Evolutionary conservation across 2,888 invertebrate species (phyloP), one percentile per base, ranked within the genome.

Genomic region (Calephelis perditalis): DNA sequence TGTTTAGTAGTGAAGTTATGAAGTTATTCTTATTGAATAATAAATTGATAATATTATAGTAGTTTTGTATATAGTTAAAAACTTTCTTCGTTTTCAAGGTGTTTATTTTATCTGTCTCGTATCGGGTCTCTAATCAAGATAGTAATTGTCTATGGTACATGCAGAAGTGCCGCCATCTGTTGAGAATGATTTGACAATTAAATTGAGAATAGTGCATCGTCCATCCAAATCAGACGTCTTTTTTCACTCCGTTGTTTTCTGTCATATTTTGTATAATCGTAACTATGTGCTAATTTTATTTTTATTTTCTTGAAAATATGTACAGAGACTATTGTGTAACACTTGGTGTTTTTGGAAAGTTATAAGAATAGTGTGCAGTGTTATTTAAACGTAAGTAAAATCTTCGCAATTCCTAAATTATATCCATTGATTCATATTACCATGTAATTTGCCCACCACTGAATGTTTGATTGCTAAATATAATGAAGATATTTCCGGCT

Each of bases 211-310:
- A 75, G 74, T 76, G 77, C 76, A 78, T 78, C 76, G 76, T 72
- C 73, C 75, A 73, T 70, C 71, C 73, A 65, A 69, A 69, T 70
- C 74, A 75, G 80, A 86, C 86, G 84, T 87, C 83, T 84, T 83
- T 83, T 84, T 82, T 75, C 77, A 79, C 78, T 81, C 78, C 75
- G 79, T 79, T 87, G 83, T 84, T 86, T 84, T 86, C 84, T 84
- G 84, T 83, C 82, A 81, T 75, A 61, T 65, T 74, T 74, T 70
- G 68, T 74, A 76, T 73, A 80, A 77, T 82, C 77, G 80, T 78
- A 79, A 79, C 77, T 76, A 72, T 74, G 71, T 73, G 77, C 70
- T 76, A 73, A 73, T 78, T 75, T 68, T 73, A 74, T 68, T 73
- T 72, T 71, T 74, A 75, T 72, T 78, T 62, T 74, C 64, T 62